Evolutionary conservation across 2,113 vertebrate genomes (phyloP), one percentile per base, ranked within the genome.

Genomic region (Aramus guarauna): DNA sequence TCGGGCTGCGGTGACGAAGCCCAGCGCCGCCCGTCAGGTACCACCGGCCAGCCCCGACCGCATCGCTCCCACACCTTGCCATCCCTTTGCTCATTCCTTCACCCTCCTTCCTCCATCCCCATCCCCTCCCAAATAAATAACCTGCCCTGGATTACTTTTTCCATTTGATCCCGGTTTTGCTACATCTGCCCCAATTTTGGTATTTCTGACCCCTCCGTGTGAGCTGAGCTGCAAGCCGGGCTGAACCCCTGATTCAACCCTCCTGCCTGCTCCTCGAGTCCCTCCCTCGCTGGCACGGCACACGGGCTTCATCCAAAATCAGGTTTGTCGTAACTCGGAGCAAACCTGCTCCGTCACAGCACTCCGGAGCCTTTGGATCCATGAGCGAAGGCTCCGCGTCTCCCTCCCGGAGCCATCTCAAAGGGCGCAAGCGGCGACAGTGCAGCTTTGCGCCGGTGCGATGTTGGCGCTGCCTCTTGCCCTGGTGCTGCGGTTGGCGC

Each of bases 361-460:
- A 3, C 47, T 43, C 16, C 2, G 11, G 27, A 62, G 53, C 47
- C 29, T 83, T 78, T 1, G 13, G 12, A n/a, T 55, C n/a, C 17
- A 0, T 24, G 36, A 68, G 67, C 8, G 1, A 22, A 58, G 48
- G 43, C 43, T 58, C 48, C 52, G 13, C 12, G 15, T 36, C 60
- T 48, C 8, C 19, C 21, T 45, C 32, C 50, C 34, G 26, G 37
- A 58, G 43, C 30, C 30, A 16, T 9, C 62, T 41, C 37, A 22
- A 32, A 26, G 68, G 67, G 66, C 43, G 15, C 12, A 1, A 9
- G 27, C 0, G 4, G 30, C 1, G 15, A 15, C 32, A 50, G 47
- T 7, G 4, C 4, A 2, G n/a, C 63, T 43, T 30, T 43, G 48
- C 27, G 3, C 39, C 1, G 1, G 34, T 1, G 3, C 21, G 12